These are phyloP conservation scores for Dolomedes plantarius DNA, from an alignment of 2,888 invertebrate genomes.

Conservation along the genomic window DNA sequence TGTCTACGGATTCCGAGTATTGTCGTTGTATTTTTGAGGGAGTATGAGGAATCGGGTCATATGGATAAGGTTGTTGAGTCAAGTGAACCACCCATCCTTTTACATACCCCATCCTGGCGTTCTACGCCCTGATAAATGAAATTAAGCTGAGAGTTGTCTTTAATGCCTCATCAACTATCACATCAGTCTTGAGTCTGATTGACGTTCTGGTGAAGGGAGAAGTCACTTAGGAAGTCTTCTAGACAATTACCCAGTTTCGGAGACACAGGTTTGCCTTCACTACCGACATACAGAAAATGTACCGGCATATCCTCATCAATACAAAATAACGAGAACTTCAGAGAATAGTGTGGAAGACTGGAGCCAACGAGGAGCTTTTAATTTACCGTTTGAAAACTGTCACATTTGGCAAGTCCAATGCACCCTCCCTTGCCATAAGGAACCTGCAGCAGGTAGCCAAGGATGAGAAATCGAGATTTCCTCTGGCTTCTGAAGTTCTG, in stretches of 20 bases:
- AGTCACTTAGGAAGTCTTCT: slow-evolving; percentile 8
- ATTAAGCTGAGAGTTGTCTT: too few relatives aligned
- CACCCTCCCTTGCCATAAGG: slow-evolving; percentile 14
- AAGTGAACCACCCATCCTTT: not conserved
- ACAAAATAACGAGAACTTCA: slow-evolving; percentile 4
- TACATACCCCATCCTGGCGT: slow-evolving; percentile 13
- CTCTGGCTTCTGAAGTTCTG: not conserved
- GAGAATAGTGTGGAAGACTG: slow-evolving; percentile 1
- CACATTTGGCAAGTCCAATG: slow-evolving; percentile 4
- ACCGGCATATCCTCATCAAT: slow-evolving; percentile 26
- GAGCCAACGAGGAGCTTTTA: not conserved
- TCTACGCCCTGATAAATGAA: not conserved
- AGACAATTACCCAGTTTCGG: not conserved
- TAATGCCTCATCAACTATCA: not conserved
- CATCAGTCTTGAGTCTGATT: slow-evolving; percentile 7
- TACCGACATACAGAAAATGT: slow-evolving; percentile 27
- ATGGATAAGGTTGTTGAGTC: slow-evolving; percentile 15
- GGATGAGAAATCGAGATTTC: slow-evolving; percentile 12
- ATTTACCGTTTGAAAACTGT: not conserved
- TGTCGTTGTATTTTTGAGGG: too few relatives aligned
- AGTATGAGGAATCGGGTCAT: not conserved
- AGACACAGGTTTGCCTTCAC: slow-evolving; percentile 14
- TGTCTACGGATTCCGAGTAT: not conserved
- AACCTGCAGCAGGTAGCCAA: slow-evolving; percentile 8
- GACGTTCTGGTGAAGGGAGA: slow-evolving; percentile 15